These are phyloP conservation scores for Cyclophora punctaria DNA, from an alignment of 2,888 invertebrate genomes.

Conservation along the genomic window DNA sequence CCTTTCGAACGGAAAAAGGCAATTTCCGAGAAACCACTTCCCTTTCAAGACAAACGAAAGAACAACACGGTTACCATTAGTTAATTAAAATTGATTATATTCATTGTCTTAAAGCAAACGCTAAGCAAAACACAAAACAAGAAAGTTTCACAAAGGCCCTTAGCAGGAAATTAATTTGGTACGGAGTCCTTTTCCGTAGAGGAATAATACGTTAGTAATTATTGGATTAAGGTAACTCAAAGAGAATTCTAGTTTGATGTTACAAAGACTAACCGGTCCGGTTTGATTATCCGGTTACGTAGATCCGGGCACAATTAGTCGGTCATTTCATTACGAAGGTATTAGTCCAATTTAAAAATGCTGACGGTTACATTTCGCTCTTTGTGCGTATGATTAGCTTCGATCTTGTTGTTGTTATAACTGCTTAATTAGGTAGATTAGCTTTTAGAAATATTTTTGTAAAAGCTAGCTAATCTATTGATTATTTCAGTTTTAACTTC, in stretches of 20 bases:
- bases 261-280: background rate
- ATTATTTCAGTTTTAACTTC: no score
- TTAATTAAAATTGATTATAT: slow-evolving; percentile 1
- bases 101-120: background rate
- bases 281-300: background rate
- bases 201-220: slow-evolving; percentile 6
- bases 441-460: no score
- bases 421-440: no score
- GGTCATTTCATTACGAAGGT: no score
- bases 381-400: no score
- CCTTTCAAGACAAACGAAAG: no score
- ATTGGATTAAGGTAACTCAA: slow-evolving; percentile 4
- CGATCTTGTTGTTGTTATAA: no score
- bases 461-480: no score
- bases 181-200: slow-evolving; percentile 1
- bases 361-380: slow-evolving; percentile 8
- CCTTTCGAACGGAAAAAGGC: no score
- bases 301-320: slow-evolving; percentile 5
- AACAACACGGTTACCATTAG: background rate
- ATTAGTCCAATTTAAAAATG: no score
- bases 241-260: background rate
- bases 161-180: slow-evolving; percentile 7
- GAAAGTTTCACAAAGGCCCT: slow-evolving; percentile 6
- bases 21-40: no score
- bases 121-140: slow-evolving; percentile 3